Conservation (phyloP, 1,140 invertebrate species). For the Bombus soroeensis region DNA sequence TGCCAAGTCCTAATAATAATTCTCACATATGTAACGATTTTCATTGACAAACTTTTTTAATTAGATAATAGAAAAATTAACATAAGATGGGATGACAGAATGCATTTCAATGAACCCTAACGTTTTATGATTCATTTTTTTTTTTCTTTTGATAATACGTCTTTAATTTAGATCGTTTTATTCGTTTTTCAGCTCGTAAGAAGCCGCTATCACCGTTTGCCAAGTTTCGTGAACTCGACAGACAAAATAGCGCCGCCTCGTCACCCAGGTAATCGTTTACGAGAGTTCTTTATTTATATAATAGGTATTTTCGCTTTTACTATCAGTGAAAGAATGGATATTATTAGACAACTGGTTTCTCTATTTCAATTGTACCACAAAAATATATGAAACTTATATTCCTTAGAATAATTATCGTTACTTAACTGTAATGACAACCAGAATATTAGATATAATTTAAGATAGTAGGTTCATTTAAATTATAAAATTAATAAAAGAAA, state of each 20-base stretch:
- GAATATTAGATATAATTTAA: too few species aligned
- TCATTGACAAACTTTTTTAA: conserved; percentile 51
- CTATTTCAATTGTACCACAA: background rate
- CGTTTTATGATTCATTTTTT: conserved; percentile 44
- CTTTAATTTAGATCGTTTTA: background rate
- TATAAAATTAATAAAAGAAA: too few species aligned
- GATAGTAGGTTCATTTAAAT: too few species aligned
- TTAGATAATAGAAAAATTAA: conserved; percentile 49
- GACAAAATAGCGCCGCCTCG: conserved; percentile 89
- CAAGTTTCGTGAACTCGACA: conserved; percentile 95
- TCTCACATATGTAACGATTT: conserved; percentile 51
- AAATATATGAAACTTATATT: background rate
- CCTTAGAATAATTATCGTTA: background rate
- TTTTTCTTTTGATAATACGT: background rate
- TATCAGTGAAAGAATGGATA: conserved; percentile 1
- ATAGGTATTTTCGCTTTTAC: conserved; percentile 1
- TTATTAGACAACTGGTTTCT: background rate
- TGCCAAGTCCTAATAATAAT: conserved; percentile 52
- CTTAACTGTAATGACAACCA: too few species aligned
- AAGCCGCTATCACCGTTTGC: conserved; percentile 93
- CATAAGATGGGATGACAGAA: conserved; percentile 68
- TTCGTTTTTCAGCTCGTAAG: conserved; percentile 84
- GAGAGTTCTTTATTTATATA: conserved; percentile 7
- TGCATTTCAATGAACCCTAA: conserved; percentile 60
- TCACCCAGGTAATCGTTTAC: conserved; percentile 86